phyloP scores from a whole-genome alignment of 2,888 invertebrate genomes.

The Lasiommata megera region DNA sequence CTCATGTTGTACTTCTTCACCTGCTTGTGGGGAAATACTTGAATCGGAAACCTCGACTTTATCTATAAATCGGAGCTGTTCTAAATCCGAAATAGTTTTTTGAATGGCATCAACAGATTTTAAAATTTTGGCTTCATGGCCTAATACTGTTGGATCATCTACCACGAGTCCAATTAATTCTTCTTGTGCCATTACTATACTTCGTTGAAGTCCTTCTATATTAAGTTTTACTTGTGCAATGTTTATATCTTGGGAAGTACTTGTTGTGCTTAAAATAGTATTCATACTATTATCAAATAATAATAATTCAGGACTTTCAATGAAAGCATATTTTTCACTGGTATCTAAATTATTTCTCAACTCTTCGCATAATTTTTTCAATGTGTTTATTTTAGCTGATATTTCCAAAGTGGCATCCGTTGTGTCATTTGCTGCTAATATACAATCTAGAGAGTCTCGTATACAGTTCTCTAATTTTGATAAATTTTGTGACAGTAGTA shows the following conservation, averaged over 20 bases:
- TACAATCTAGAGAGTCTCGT: constrained; percentile 51
- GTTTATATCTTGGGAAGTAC: constrained; percentile 50
- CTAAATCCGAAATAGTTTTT: constrained; percentile 34
- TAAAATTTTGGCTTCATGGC: constrained; percentile 57
- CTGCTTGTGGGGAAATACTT: constrained; percentile 45
- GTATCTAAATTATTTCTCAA: constrained; percentile 41
- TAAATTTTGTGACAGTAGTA: constrained; percentile 55
- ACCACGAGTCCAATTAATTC: constrained; percentile 56
- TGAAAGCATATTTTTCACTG: constrained; percentile 20
- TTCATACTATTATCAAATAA: constrained; percentile 47
- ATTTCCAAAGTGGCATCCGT: constrained; percentile 57
- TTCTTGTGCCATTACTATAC: constrained; percentile 55
- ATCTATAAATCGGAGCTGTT: constrained; percentile 63
- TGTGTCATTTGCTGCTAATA: constrained; percentile 56
- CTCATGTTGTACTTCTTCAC: constrained; percentile 52
- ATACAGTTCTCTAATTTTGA: constrained; percentile 58
- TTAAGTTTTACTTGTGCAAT: constrained; percentile 53
- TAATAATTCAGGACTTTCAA: constrained; percentile 36
- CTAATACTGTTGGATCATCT: constrained; percentile 41
- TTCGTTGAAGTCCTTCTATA: constrained; percentile 57
- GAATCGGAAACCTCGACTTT: constrained; percentile 55
- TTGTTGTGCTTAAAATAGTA: constrained; percentile 51
- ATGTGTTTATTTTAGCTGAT: constrained; percentile 53
- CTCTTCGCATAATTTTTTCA: constrained; percentile 54
- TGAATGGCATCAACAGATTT: constrained; percentile 60